Evolutionary conservation across 2,797 vertebrate genomes (phyloP).

Genomic region (Alfaro cultratus): DNA sequence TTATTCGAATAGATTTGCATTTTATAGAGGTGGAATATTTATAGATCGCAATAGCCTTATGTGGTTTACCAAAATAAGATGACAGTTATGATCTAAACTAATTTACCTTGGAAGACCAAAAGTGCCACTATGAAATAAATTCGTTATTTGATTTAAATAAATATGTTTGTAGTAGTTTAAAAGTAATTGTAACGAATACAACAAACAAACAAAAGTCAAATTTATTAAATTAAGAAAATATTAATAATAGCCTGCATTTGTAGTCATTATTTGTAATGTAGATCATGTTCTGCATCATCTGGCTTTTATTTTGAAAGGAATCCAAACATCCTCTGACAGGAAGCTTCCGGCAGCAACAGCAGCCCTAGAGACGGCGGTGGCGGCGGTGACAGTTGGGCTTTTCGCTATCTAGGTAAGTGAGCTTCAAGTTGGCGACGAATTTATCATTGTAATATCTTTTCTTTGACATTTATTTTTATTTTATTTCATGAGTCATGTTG

Average conservation of each 20-base stretch:
- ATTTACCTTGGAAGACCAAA: neutral
- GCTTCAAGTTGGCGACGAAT: neutral
- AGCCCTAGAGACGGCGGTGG: slow-evolving; percentile 43
- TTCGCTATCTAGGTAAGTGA: slow-evolving; percentile 57
- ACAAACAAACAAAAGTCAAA: too few relatives aligned
- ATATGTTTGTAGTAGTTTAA: neutral
- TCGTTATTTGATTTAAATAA: neutral
- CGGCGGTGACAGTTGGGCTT: slow-evolving; percentile 60
- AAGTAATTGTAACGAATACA: neutral
- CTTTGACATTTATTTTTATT: neutral
- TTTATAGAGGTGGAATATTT: neutral
- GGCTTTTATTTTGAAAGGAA: slow-evolving; percentile 59
- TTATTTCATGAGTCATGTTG: neutral
- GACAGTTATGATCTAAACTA: slow-evolving; percentile 1
- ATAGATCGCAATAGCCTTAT: neutral
- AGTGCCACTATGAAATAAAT: neutral
- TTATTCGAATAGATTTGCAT: neutral
- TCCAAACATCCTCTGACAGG: neutral
- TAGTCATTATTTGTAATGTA: too few relatives aligned
- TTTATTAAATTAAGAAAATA: too few relatives aligned
- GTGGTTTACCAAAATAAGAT: slow-evolving; percentile 51
- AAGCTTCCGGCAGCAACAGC: slow-evolving; percentile 48
- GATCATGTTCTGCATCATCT: neutral
- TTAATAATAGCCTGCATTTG: too few relatives aligned
- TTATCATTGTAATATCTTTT: neutral